Evolutionary conservation across 23 tunicate species (phyloP), one percentile per base, ranked within the genome.

Genomic region (Botrylloides violaceus): DNA sequence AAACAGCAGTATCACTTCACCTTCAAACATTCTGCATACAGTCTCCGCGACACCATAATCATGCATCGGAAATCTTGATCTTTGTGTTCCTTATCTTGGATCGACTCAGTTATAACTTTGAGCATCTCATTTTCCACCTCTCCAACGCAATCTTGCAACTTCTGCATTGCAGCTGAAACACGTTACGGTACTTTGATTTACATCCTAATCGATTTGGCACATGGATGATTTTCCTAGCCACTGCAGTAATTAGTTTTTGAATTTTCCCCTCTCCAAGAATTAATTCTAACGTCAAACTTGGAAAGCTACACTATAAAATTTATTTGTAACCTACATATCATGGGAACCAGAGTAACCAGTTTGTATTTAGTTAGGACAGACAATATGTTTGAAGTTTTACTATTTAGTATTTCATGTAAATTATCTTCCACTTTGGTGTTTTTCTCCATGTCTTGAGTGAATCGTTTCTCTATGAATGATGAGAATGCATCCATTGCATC

Each of bases 31-130:
- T 61, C 32, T 28, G 79, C 62, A 50, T 62, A 75, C 6, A 20
- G 34, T 56, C 79, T 73, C 35, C 38, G 64, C 37, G 79, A 38
- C 2, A 65, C 75, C 86, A 81, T 81, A 15, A 81, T 20, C 86
- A 81, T 81, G 27, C 62, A 59, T 1, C 72, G 64, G 3, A 73
- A 81, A 15, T 29, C 29, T 21, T 31, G 53, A 36, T 62, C 58
- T 20, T 35, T 7, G 20, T 53, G 26, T 33, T 62, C 58, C 32
- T 81, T 75, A 28, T 32, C 32, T 36, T 61, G 20, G 35, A 81
- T 73, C 50, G 32, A 26, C 0, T 73, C 34, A 29, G 64, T 53
- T 2, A 81, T 73, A 2, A 55, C 3, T 19, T 63, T 34, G 12
- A 63, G 35, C 7, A 33, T 63, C 7, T 63, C 9, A 63, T 63